Percentiles rank a stretch among this genome's conserved stretches.
These are phyloP conservation scores for Sphenodon punctatus DNA, from an alignment of 2,797 vertebrate species.

Conservation along the genomic window DNA sequence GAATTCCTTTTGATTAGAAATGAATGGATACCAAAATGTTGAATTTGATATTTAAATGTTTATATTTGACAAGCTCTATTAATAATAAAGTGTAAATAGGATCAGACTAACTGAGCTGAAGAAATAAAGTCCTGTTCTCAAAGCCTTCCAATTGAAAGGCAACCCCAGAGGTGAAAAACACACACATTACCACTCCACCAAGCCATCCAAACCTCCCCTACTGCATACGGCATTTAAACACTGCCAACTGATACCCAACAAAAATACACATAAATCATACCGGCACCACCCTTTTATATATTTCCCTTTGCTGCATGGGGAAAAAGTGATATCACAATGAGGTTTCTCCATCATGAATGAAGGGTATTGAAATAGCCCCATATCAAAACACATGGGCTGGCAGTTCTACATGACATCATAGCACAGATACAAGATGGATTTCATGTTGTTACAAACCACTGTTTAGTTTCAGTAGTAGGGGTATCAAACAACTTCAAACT, in stretches of 20 bases:
- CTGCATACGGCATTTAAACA: slow-evolving; percentile 49
- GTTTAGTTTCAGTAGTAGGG: slow-evolving; percentile 60
- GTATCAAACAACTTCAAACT: slow-evolving; percentile 66
- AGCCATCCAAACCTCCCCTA: not conserved
- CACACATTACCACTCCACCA: not conserved
- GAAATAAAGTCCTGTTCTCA: not conserved
- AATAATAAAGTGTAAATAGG: not conserved
- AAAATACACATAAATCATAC: slow-evolving; percentile 64
- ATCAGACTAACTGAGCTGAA: not conserved
- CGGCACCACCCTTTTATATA: slow-evolving; percentile 53
- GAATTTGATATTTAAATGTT: too few species aligned
- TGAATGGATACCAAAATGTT: too few species aligned
- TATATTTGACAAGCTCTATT: too few species aligned
- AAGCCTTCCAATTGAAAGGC: slow-evolving; percentile 6
- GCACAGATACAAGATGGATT: slow-evolving; percentile 68
- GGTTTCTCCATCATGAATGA: slow-evolving; percentile 66
- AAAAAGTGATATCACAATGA: slow-evolving; percentile 69
- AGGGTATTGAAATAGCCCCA: slow-evolving; percentile 63
- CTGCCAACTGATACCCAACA: slow-evolving; percentile 44
- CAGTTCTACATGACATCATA: slow-evolving; percentile 68
- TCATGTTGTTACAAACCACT: slow-evolving; percentile 60
- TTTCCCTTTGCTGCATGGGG: slow-evolving; percentile 42
- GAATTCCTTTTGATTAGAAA: too few species aligned
- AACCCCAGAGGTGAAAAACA: slow-evolving; percentile 7
- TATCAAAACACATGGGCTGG: slow-evolving; percentile 21